Evolutionary conservation across 2,888 invertebrate genomes (phyloP), one percentile per base, ranked within the genome.

Genomic region (Macrosoma leucophasiata): DNA sequence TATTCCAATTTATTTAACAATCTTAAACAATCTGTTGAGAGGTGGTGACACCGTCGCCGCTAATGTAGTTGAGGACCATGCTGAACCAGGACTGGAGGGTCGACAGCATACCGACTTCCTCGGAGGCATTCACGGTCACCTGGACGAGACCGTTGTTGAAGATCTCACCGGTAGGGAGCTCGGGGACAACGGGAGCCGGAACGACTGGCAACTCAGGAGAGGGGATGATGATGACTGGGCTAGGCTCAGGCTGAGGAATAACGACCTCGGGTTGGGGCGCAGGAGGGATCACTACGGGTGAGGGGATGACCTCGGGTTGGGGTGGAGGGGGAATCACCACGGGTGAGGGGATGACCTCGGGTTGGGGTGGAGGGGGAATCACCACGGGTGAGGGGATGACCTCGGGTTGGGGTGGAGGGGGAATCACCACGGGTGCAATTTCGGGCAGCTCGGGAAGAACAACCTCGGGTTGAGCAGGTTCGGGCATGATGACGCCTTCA

Each of bases 81-180:
- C 43, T 71, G 47, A 78, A 58, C 81, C 81, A 81, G 13, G 60
- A 58, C 39, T 69, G 65, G 3, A 79, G 45, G 2, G 72, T 66
- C 7, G 61, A 29, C 1, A 73, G 7, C n/a, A 74, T 34, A 1
- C 70, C 55, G 3, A 56, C 31, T 2, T 72, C 66, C 33, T 67
- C 47, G 3, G 67, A 55, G 2, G 51, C 50, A 33, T 78, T 74
- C 7, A 76, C 36, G 2, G 50, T 39, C 2, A 77, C 62, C 27
- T 69, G 66, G 2, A 75, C 76, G 2, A 49, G 29, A 2, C 77
- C 76, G 19, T 78, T 62, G 35, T 77, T 76, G 53, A 51, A 77
- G 8, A 77, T 20, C 26, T 74, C 72, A 6, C 68, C 68, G 15
- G 39, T 49, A 6, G 61, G 56, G 2, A 50, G n/a, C 13, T 50